phyloP scores from a whole-genome alignment of 2,797 vertebrate genomes.

The Sphenodon punctatus region DNA sequence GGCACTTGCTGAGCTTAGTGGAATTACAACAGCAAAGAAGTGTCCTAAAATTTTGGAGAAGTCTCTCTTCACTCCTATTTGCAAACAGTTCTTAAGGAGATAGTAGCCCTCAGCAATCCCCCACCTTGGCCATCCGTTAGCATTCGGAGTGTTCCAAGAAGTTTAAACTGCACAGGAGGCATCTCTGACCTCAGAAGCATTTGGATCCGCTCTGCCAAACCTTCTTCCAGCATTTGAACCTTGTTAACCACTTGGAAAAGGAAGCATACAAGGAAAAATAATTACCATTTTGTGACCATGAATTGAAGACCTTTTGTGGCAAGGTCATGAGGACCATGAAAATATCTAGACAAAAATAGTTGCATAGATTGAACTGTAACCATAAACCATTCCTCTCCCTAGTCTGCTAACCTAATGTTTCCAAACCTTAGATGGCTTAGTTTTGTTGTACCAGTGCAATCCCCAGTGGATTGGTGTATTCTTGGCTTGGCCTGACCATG shows the following conservation, averaged over 20 bases:
- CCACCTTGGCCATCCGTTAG: conserved; percentile 91
- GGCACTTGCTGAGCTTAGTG: too few relatives aligned
- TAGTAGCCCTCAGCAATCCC: background rate
- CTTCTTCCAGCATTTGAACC: conserved; percentile 84
- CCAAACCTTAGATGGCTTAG: too few relatives aligned
- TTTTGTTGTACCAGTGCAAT: too few relatives aligned
- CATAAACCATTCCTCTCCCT: too few relatives aligned
- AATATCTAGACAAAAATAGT: background rate
- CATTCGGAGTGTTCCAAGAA: conserved; percentile 86
- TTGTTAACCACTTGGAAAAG: conserved; percentile 82
- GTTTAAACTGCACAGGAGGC: conserved; percentile 87
- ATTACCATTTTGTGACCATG: background rate
- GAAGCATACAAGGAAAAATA: background rate
- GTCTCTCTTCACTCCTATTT: background rate
- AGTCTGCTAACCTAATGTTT: too few relatives aligned
- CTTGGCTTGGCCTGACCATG: too few relatives aligned
- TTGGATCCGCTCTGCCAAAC: conserved; percentile 82
- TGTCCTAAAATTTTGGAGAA: too few relatives aligned
- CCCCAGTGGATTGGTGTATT: too few relatives aligned
- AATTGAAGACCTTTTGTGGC: background rate
- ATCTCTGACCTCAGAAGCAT: conserved; percentile 84
- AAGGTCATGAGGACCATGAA: background rate
- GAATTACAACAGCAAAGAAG: too few relatives aligned
- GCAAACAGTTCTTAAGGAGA: background rate
- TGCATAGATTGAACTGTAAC: background rate